Evolutionary conservation across 2,888 invertebrate species (phyloP).

Genomic region (Spodoptera littoralis): DNA sequence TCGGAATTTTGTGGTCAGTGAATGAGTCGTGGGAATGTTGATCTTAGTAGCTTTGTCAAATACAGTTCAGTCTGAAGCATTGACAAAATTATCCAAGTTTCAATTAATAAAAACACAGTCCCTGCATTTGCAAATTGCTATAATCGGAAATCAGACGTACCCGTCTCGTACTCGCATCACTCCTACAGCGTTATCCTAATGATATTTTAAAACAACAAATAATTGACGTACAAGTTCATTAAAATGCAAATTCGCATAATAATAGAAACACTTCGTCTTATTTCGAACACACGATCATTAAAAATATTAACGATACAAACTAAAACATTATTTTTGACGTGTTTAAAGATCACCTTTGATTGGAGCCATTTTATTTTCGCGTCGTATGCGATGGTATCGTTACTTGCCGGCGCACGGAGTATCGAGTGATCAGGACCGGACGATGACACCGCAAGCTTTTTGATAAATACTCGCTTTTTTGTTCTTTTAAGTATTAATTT

Average conservation of each 20-base stretch:
- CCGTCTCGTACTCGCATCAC: no score
- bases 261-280: no score
- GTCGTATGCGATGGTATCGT: constrained; percentile 54
- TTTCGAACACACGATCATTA: constrained; percentile 20
- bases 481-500: constrained; percentile 81
- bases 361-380: constrained; percentile 52
- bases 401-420: constrained; percentile 58
- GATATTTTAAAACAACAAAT: no score
- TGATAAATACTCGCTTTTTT: constrained; percentile 74
- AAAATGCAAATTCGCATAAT: no score
- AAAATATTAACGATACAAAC: constrained; percentile 43
- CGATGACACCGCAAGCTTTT: constrained; percentile 83
- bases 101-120: no score
- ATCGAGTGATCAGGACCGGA: constrained; percentile 79
- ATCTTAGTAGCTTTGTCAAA: no score
- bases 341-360: constrained; percentile 54
- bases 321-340: constrained; percentile 44
- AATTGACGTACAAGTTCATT: no score
- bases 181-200: no score
- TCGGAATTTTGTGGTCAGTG: constrained; percentile 4
- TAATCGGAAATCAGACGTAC: no score
- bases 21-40: constrained; percentile 21
- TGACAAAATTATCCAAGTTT: no score
- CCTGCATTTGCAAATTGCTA: no score
- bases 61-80: no score